A percentile compares a stretch with the other conserved stretches of the same genome.
phyloP scores from a whole-genome alignment of 2,888 invertebrate species.

The Onchidella celtica region DNA sequence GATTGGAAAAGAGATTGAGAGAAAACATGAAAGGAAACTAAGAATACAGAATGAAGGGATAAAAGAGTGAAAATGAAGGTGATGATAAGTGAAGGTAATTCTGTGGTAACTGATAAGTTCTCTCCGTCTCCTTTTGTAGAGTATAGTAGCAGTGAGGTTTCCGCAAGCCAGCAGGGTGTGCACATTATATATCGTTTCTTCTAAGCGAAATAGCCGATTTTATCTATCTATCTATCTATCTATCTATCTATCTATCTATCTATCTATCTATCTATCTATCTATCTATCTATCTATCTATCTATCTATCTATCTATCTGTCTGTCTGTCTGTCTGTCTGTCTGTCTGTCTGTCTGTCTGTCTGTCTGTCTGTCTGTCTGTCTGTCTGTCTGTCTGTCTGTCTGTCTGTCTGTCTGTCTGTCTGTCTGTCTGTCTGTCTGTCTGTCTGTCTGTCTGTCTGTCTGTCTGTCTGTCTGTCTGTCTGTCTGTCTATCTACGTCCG shows the following conservation, averaged over 20 bases:
- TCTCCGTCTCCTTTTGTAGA: too few species aligned
- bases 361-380: conserved; percentile 19
- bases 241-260: conserved; percentile 3
- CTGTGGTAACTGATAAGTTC: too few species aligned
- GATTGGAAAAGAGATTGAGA: too few species aligned
- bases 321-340: conserved; percentile 19
- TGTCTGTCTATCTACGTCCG: not conserved
- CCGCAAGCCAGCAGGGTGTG: too few species aligned
- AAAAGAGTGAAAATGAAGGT: too few species aligned
- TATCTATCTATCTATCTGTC: not conserved
- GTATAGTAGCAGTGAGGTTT: too few species aligned
- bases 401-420: conserved; percentile 19
- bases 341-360: conserved; percentile 19
- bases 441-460: conserved; percentile 7
- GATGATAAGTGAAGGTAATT: too few species aligned
- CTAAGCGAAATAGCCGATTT: too few species aligned
- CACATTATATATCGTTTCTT: too few species aligned
- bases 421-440: conserved; percentile 19
- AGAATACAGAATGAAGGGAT: too few species aligned
- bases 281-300: conserved; percentile 3
- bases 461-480: not conserved
- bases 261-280: conserved; percentile 3
- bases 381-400: conserved; percentile 19
- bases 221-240: conserved; percentile 7
- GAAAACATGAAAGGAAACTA: too few species aligned